These are phyloP conservation scores for Otolemur crassicaudatus DNA, from an alignment of 2,797 vertebrate genomes.

Conservation along the genomic window DNA sequence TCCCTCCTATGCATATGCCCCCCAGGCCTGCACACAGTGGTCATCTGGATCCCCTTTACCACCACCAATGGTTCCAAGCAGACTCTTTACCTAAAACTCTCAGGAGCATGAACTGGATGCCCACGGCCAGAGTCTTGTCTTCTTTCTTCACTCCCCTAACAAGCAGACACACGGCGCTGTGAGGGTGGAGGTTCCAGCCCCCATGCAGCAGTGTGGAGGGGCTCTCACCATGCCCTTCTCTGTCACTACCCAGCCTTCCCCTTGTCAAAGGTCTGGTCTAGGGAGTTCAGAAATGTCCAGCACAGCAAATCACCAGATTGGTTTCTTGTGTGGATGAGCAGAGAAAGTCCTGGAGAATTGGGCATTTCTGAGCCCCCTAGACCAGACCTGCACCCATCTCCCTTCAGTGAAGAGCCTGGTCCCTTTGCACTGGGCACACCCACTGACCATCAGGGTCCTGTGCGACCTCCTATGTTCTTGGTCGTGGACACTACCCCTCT, in stretches of 20 bases:
- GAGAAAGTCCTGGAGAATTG: too few relatives aligned
- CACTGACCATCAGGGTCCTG: background rate
- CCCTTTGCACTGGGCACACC: background rate
- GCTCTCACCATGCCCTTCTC: background rate
- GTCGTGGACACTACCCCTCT: background rate
- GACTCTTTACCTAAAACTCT: slow-evolving; percentile 92
- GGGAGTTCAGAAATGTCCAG: background rate
- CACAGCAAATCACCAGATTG: too few relatives aligned
- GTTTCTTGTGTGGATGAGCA: too few relatives aligned
- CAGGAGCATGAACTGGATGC: slow-evolving; percentile 96
- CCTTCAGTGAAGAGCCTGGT: background rate
- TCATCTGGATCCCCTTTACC: background rate
- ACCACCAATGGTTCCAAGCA: background rate
- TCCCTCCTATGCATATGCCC: background rate
- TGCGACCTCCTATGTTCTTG: background rate
- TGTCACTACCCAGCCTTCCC: background rate
- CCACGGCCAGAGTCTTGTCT: slow-evolving; percentile 95
- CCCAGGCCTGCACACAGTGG: background rate
- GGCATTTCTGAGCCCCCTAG: too few relatives aligned
- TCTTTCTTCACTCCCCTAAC: slow-evolving; percentile 92
- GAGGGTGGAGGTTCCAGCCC: background rate
- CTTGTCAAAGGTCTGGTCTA: background rate
- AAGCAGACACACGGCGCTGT: background rate
- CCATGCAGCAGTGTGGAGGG: background rate
- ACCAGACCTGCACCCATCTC: background rate